A percentile compares a stretch with the other conserved stretches of the same genome.
These are phyloP conservation scores for Brotula barbata DNA, from an alignment of 2,797 vertebrate species.

Conservation along the genomic window DNA sequence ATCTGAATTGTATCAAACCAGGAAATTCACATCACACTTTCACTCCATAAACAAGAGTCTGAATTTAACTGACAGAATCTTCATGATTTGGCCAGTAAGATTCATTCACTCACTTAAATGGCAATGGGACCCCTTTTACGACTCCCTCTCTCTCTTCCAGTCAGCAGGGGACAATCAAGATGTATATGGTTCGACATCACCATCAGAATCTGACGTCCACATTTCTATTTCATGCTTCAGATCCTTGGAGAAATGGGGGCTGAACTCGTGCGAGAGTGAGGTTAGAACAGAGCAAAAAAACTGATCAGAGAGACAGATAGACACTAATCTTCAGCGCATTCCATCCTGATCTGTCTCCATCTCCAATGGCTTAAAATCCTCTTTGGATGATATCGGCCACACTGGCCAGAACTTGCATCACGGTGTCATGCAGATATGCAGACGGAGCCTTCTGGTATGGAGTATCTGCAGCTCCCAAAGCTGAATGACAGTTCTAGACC, in stretches of 20 bases:
- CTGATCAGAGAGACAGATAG: conserved; percentile 59
- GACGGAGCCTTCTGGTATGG: neutral
- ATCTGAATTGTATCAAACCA: no score
- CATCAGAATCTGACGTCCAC: conserved; percentile 61
- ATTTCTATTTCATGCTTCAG: conserved; percentile 76
- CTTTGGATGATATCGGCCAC: conserved; percentile 44
- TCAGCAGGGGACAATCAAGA: conserved; percentile 54
- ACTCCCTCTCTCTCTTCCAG: conserved; percentile 34
- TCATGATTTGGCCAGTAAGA: neutral
- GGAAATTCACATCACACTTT: no score
- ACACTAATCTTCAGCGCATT: conserved; percentile 52
- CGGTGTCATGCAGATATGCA: neutral
- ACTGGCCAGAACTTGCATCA: conserved; percentile 12
- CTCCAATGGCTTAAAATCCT: conserved; percentile 30
- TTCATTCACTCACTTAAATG: conserved; percentile 43
- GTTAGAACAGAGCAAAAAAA: conserved; percentile 46
- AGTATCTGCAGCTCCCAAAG: neutral
- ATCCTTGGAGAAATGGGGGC: conserved; percentile 67
- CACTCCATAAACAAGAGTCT: neutral
- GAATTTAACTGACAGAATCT: conserved; percentile 1
- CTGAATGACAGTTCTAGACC: neutral
- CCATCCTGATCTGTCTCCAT: conserved; percentile 43
- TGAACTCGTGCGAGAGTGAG: conserved; percentile 43
- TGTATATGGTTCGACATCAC: conserved; percentile 49
- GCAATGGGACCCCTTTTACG: conserved; percentile 28